These are phyloP conservation scores for Tauraco hartlaubi DNA, from an alignment of 2,797 vertebrate genomes.

Conservation along the genomic window DNA sequence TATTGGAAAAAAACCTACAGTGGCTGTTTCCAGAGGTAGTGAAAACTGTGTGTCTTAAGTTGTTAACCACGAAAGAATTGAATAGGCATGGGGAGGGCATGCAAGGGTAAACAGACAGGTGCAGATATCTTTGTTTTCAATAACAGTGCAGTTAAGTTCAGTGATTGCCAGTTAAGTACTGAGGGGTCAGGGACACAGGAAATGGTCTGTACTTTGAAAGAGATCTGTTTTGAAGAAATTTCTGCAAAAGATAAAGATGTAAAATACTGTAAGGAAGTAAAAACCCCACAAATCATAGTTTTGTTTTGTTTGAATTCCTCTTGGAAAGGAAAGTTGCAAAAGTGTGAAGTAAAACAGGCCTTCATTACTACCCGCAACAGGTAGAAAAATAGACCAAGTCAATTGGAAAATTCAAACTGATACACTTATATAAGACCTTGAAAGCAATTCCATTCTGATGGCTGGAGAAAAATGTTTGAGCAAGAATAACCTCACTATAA, in stretches of 20 bases:
- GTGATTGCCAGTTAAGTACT: not conserved
- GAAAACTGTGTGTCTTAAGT: not conserved
- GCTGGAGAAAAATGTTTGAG: not conserved
- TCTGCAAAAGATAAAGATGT: not conserved
- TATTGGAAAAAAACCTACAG: not conserved
- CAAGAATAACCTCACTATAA: not conserved
- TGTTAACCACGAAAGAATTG: not conserved
- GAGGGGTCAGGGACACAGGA: not conserved
- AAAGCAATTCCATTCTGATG: not conserved
- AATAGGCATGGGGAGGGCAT: not conserved
- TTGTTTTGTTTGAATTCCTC: not conserved
- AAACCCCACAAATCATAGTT: not conserved
- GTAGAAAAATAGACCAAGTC: slow-evolving; percentile 13
- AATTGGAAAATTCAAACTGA: slow-evolving; percentile 7
- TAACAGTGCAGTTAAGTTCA: not conserved
- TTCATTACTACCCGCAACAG: not conserved
- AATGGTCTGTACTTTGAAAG: not conserved
- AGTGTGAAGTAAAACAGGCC: not conserved
- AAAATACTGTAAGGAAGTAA: not conserved
- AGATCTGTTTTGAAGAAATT: not conserved
- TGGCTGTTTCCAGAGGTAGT: not conserved
- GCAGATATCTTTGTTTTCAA: not conserved
- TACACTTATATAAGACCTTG: not conserved
- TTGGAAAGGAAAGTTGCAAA: not conserved
- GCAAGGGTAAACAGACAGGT: not conserved